Evolutionary conservation across 2,888 invertebrate species (phyloP).

Genomic region (Anthoptus insignis): DNA sequence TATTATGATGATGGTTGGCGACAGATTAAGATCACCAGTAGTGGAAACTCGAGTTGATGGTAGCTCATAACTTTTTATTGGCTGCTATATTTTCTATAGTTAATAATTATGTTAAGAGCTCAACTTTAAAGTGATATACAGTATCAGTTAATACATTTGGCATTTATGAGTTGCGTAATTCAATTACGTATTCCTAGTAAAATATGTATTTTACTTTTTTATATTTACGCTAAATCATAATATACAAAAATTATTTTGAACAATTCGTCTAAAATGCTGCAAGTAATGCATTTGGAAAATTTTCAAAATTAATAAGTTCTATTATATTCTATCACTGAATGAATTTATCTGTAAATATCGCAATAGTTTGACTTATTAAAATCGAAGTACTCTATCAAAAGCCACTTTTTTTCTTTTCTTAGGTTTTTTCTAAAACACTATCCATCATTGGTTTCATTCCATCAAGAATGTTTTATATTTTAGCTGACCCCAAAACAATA

Average conservation of each 20-base stretch:
- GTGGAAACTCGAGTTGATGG: slow-evolving; percentile 13
- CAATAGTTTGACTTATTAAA: no score
- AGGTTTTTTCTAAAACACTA: background rate
- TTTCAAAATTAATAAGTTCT: no score
- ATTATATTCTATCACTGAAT: no score
- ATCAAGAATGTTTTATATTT: slow-evolving; percentile 14
- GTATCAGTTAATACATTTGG: background rate
- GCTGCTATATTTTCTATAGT: background rate
- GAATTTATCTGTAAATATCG: no score
- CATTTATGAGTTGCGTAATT: background rate
- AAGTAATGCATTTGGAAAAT: no score
- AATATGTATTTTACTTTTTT: no score
- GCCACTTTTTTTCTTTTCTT: background rate
- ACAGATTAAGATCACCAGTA: slow-evolving; percentile 38
- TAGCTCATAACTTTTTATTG: slow-evolving; percentile 11
- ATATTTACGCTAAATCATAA: no score
- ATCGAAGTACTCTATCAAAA: no score
- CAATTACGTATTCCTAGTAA: no score
- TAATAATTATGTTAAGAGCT: background rate
- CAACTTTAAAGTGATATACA: background rate
- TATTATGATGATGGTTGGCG: slow-evolving; percentile 40
- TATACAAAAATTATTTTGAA: no score
- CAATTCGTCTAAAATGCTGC: no score
- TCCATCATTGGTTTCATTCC: slow-evolving; percentile 20
- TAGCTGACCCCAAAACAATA: slow-evolving; percentile 57